Evolutionary conservation across 2,113 vertebrate species (phyloP), one percentile per base, ranked within the genome.

Genomic region (Gobiocypris rarus): DNA sequence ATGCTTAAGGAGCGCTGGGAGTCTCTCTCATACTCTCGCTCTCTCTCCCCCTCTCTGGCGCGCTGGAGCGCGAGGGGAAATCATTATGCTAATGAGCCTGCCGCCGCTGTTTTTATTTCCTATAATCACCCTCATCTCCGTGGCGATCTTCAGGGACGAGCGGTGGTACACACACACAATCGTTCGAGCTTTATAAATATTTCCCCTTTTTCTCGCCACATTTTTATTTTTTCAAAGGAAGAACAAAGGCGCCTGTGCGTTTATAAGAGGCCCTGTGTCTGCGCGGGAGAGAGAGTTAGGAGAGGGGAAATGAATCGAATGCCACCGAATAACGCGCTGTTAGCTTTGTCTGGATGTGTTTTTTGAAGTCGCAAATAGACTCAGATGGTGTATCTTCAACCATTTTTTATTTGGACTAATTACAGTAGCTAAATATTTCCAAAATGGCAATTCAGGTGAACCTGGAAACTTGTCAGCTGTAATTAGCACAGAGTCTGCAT

Each of bases 1-100:
- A 87, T 88, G 88, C 88, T 90, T 88, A 95, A 95, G 94, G 93
- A 95, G 94, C 94, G 93, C 93, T 93, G 96, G 95, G 96, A 96
- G 94, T 50, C 90, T 93, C 91, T 93, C 75, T 80, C 93, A 92
- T 92, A 90, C 92, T 93, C 77, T 54, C 81, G 54, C 91, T 93
- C 91, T 92, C 85, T 91, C 91, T 54, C 82, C 73, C 94, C 94
- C 93, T 92, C 92, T 94, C 91, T 88, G 88, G 90, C 91, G 89
- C 75, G 75, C 91, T 83, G 82, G 89, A 84, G 88, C 91, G 86
- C 81, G 70, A 78, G 90, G 92, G 88, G 87, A 88, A 87, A 88
- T 90, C 89, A 90, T 89, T 90, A 90, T 90, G 89, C 85, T 90
- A 87, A 90, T 88, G 87, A 87, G 86, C 76, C 87, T 83, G 70